A percentile compares a stretch with the other conserved stretches of the same genome.
Conservation (phyloP, 2,797 vertebrate genomes). For the Hozukius guyotensis region DNA sequence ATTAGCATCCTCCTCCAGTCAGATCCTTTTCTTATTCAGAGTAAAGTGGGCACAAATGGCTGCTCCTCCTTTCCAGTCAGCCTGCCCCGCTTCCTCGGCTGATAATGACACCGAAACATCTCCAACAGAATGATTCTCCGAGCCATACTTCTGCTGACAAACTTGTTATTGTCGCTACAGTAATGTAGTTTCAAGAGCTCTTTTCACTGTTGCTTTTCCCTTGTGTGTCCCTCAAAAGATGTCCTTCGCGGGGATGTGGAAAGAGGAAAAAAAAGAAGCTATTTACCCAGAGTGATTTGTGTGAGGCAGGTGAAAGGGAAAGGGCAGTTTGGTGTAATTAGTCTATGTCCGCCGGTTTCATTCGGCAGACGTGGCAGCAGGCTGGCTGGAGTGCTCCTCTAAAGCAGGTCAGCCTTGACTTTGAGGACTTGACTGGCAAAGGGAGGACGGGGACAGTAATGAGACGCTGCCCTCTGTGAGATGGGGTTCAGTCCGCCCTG, state of each 20-base stretch:
- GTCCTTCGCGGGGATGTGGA: constrained; percentile 25
- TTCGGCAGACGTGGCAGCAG: constrained; percentile 10
- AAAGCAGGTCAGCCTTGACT: constrained; percentile 56
- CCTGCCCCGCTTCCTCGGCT: constrained; percentile 3
- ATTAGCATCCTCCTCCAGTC: background rate
- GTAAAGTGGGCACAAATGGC: background rate
- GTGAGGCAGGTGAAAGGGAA: constrained; percentile 53
- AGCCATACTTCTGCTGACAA: constrained; percentile 43
- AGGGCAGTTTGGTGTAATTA: constrained; percentile 66
- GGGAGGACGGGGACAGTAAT: constrained; percentile 23
- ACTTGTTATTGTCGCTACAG: constrained; percentile 29
- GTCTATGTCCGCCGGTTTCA: constrained; percentile 45
- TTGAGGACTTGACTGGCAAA: constrained; percentile 37
- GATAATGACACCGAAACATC: constrained; percentile 47
- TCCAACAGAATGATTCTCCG: constrained; percentile 37
- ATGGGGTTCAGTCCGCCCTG: constrained; percentile 39
- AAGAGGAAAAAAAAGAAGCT: constrained; percentile 9
- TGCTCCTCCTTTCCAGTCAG: constrained; percentile 2
- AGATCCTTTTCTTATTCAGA: background rate
- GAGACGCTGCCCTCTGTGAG: constrained; percentile 42
- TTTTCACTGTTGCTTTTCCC: constrained; percentile 23
- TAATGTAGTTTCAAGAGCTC: constrained; percentile 40
- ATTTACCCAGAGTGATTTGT: constrained; percentile 56
- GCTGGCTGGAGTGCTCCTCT: constrained; percentile 32
- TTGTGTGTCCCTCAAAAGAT: constrained; percentile 18